A percentile compares a stretch with the other conserved stretches of the same genome.
Conservation (phyloP, 2,113 vertebrate genomes). For the Toxotes chatareus region DNA sequence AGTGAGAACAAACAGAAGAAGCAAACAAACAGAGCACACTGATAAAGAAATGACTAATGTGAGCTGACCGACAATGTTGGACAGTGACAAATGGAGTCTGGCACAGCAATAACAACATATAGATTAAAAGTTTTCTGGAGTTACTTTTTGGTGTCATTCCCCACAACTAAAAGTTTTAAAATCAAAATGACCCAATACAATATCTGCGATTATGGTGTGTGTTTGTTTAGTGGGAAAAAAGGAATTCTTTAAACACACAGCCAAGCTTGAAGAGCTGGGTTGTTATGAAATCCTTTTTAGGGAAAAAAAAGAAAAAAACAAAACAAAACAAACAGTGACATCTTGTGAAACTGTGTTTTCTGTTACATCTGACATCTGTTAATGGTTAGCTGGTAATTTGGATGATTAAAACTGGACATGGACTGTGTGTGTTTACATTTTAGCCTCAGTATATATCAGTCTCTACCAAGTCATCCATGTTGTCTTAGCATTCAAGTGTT, state of each 20-base stretch:
- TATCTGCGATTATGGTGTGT: constrained; percentile 15
- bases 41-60: constrained; percentile 80
- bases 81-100: constrained; percentile 75
- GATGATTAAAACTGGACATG: constrained; percentile 11
- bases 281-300: not conserved
- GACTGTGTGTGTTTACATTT: constrained; percentile 15
- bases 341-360: not conserved
- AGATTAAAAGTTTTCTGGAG: constrained; percentile 68
- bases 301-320: not conserved
- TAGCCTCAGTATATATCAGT: not conserved
- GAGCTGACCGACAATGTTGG: constrained; percentile 63
- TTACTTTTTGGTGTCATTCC: constrained; percentile 49
- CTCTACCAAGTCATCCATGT: constrained; percentile 6
- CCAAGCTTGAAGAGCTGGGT: not conserved
- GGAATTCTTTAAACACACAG: constrained; percentile 2
- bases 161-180: constrained; percentile 34
- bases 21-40: constrained; percentile 48
- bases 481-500: no score
- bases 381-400: constrained; percentile 34
- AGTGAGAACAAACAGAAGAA: constrained; percentile 39
- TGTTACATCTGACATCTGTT: constrained; percentile 49
- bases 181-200: constrained; percentile 24
- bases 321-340: constrained; percentile 12
- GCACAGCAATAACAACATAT: constrained; percentile 65
- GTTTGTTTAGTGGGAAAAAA: constrained; percentile 1